These are phyloP conservation scores for Drosophila anceps DNA, from an alignment of 2,888 invertebrate genomes.

Conservation along the genomic window DNA sequence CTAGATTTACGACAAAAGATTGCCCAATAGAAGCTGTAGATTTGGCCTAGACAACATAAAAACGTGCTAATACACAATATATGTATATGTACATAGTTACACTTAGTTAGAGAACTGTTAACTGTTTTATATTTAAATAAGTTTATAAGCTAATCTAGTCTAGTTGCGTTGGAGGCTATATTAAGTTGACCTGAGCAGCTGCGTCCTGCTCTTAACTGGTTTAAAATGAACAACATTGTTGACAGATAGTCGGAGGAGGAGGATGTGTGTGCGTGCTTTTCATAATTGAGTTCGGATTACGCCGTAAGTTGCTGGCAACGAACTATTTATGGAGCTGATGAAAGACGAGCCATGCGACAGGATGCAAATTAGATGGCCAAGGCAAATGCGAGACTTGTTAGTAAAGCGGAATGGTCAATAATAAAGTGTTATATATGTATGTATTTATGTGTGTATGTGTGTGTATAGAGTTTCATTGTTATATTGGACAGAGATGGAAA, in stretches of 20 bases:
- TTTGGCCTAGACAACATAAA: neutral
- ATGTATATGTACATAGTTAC: neutral
- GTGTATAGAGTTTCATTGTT: neutral
- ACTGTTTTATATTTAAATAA: neutral
- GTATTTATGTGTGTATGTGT: neutral
- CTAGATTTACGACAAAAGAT: neutral
- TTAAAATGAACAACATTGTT: neutral
- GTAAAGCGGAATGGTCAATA: neutral
- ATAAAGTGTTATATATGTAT: neutral
- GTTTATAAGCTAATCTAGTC: neutral
- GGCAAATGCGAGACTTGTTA: neutral
- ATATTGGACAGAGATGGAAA: neutral
- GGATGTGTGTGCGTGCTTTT: neutral
- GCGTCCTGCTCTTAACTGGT: neutral
- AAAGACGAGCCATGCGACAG: neutral
- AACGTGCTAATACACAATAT: too few species aligned
- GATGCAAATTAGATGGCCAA: neutral
- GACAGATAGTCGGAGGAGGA: neutral
- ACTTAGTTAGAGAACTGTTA: neutral
- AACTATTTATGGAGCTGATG: slow-evolving; percentile 1
- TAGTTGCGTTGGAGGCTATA: neutral
- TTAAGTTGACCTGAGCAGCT: neutral
- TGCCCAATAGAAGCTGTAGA: neutral
- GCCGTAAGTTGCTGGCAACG: neutral
- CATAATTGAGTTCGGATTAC: slow-evolving; percentile 9